Percentiles rank a stretch among this genome's conserved stretches.
Evolutionary conservation across 2,888 invertebrate species (phyloP).

Genomic region (Taphrorychus bicolor): DNA sequence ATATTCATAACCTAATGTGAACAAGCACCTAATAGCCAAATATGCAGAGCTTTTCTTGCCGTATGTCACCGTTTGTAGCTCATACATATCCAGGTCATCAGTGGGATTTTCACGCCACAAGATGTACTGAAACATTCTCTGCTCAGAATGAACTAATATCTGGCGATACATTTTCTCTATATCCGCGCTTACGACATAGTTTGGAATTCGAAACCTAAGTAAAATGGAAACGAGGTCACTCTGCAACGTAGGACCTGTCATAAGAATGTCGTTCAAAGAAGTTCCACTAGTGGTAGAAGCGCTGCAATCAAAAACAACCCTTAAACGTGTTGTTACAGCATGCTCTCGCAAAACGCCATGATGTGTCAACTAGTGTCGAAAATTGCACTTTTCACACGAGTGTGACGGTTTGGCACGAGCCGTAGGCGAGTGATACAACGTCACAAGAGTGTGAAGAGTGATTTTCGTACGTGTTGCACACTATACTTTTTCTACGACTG

Average conservation of each 20-base stretch:
- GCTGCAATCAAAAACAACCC: no score
- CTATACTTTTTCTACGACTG: no score
- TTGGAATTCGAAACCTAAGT: not conserved
- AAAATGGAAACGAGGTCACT: conserved; percentile 2
- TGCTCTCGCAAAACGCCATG: conserved; percentile 8
- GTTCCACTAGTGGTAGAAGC: not conserved
- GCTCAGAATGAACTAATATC: conserved; percentile 1
- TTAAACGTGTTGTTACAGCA: conserved; percentile 1
- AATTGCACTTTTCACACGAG: no score
- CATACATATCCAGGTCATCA: not conserved
- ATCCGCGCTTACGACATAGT: not conserved
- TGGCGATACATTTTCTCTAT: conserved; percentile 6
- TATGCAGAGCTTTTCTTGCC: not conserved
- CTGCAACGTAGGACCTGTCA: not conserved
- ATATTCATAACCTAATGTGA: not conserved
- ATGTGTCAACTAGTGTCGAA: conserved; percentile 11
- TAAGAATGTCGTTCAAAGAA: conserved; percentile 10
- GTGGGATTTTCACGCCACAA: conserved; percentile 10
- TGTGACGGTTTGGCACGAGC: no score
- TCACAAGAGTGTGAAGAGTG: no score
- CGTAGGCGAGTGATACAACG: no score
- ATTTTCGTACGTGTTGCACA: no score
- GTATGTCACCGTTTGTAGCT: conserved; percentile 5
- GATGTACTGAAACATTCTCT: conserved; percentile 6
- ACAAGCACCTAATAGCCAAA: conserved; percentile 1